Conservation (phyloP, 2,888 invertebrate genomes). For the Epistrophe grossulariae region DNA sequence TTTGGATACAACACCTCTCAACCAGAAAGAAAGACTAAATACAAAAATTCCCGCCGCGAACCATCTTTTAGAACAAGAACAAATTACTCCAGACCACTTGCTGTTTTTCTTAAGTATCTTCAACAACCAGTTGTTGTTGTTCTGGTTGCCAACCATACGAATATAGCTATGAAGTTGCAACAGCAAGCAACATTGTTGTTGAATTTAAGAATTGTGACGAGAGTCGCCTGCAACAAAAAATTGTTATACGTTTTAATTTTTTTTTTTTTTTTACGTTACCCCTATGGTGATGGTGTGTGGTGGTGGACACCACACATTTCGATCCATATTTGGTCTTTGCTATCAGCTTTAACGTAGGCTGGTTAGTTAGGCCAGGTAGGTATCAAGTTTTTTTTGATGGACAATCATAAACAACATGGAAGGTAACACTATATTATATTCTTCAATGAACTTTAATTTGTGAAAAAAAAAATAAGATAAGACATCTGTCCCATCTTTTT, state of each 20-base stretch:
- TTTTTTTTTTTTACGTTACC: neutral
- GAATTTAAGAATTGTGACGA: conserved; percentile 5
- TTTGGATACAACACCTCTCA: conserved; percentile 9
- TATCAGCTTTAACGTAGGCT: neutral
- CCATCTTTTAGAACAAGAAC: conserved; percentile 47
- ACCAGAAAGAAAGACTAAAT: neutral
- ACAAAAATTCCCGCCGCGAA: conserved; percentile 12
- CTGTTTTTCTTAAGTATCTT: conserved; percentile 45
- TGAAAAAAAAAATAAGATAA: neutral
- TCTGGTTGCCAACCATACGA: too few relatives aligned
- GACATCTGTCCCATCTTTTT: too few relatives aligned
- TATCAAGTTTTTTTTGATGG: conserved; percentile 16
- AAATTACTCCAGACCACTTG: conserved; percentile 57
- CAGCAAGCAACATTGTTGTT: conserved; percentile 21
- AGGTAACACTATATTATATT: neutral
- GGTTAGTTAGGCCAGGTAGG: neutral
- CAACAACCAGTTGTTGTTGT: conserved; percentile 31
- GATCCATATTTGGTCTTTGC: neutral
- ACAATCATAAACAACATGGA: neutral
- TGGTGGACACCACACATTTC: conserved; percentile 7
- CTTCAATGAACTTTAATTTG: neutral
- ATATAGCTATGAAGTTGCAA: neutral
- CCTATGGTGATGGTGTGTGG: conserved; percentile 1
- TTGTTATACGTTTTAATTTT: neutral
- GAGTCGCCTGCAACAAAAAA: conserved; percentile 7